Evolutionary conservation across 2,888 invertebrate species (phyloP).

Genomic region (Orchestes rusci): DNA sequence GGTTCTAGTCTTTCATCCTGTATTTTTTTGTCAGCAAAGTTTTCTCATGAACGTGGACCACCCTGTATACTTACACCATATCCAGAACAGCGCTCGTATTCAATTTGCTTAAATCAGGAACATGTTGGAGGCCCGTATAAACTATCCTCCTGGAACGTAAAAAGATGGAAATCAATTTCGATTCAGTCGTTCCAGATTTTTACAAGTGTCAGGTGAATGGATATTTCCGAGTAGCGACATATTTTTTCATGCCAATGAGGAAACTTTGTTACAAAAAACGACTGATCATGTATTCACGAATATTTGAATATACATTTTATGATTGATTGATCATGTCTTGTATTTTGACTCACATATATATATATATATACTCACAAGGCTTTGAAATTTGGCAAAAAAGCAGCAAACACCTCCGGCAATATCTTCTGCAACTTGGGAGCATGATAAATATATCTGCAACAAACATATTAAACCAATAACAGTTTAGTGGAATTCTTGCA

Average conservation of each 20-base stretch:
- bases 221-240: too few relatives aligned
- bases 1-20: too few relatives aligned
- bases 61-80: conserved; percentile 44
- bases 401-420: conserved; percentile 41
- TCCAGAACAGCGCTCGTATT: conserved; percentile 39
- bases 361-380: conserved; percentile 39
- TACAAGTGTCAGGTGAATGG: too few relatives aligned
- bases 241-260: too few relatives aligned
- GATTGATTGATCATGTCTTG: too few relatives aligned
- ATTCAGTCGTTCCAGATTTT: too few relatives aligned
- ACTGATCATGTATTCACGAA: too few relatives aligned
- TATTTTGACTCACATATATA: too few relatives aligned
- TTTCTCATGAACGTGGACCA: too few relatives aligned
- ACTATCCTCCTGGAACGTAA: conserved; percentile 41
- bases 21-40: too few relatives aligned
- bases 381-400: conserved; percentile 39
- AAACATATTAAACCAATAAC: conserved; percentile 8
- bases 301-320: too few relatives aligned
- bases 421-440: conserved; percentile 42
- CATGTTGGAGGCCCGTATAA: conserved; percentile 41
- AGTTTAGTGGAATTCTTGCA: not conserved
- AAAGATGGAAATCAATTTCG: not conserved
- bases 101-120: conserved; percentile 41
- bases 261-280: too few relatives aligned
- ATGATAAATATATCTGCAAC: conserved; percentile 42